Base-by-base conservation (phyloP, 64 coral and sea anemone species). In the Montipora cactus region DNA sequence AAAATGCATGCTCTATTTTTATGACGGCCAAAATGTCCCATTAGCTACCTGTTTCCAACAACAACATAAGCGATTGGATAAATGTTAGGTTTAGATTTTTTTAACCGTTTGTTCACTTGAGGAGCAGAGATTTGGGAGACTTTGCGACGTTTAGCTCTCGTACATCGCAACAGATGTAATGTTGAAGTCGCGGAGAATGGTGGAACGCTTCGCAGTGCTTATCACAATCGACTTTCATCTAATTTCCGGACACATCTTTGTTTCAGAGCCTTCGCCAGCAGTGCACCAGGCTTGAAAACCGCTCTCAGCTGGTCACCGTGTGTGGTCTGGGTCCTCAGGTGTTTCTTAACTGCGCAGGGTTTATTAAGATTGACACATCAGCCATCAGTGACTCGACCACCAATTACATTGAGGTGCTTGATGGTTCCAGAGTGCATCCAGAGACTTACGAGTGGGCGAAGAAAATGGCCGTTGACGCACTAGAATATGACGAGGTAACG, bases 371-470 rank as follows among this genome's bases (percentile, higher is more conserved):
- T 77, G 98, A 99, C 72, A 99, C 98, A n/a, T 49, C 89, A 87
- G 85, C 95, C 49, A 91, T 99, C 16, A 95, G 93, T 77, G 98
- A 99, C 51, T 94, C 92, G 10, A 94, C 91, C 3, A 93, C 85
- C 3, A 94, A 96, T 50, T 96, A 99, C 67, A 91, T 99, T 9
- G 95, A 99, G 64, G 98, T 99, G 47, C 69, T 99, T 18, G 98
- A 99, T 70, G 98, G 98, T 1, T 99, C 98, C 16, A 66, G 98
- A 45, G 95, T 99, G 14, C 98, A 99, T 75, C 98, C 98, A 6
- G 98, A 99, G 76, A 99, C 98, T 3, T 99, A 99, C 22, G 98
- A 99, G 47, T 99, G 98, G 98, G 98, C 98, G 9, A 95, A 94
- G 44, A 95, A 99, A 88, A 99, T 99, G 98, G 98, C 98, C 20